Conservation (phyloP, 2,797 vertebrate species). For the Buphagus erythrorhynchus region DNA sequence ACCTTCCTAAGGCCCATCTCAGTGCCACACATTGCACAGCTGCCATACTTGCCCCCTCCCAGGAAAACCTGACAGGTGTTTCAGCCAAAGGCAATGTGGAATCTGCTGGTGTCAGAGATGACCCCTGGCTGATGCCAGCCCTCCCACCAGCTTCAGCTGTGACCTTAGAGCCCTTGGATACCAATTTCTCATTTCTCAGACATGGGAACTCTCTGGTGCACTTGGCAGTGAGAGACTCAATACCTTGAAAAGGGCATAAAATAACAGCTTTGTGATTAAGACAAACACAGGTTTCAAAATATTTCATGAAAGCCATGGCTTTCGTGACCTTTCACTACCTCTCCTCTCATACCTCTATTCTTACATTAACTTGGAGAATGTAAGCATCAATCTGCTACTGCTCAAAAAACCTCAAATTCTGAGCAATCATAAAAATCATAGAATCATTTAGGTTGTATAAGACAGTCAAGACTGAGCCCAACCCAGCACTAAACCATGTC, state of each 20-base stretch:
- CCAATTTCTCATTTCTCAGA: not conserved
- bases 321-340: not conserved
- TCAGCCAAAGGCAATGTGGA: not conserved
- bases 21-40: fast-evolving
- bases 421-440: not conserved
- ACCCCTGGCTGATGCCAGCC: fast-evolving
- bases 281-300: not conserved
- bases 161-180: not conserved
- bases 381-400: not conserved
- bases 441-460: not conserved
- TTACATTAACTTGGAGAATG: not conserved
- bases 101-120: not conserved
- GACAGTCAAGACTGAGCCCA: not conserved
- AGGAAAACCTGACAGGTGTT: fast-evolving
- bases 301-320: not conserved
- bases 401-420: not conserved
- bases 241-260: not conserved
- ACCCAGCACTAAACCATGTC: not conserved
- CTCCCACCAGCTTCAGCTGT: not conserved
- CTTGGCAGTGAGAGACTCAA: not conserved
- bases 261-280: not conserved
- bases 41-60: fast-evolving
- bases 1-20: fast-evolving
- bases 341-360: no score
- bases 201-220: not conserved